Conservation (phyloP, 2,113 vertebrate genomes). For the Sminthopsis crassicaudata region DNA sequence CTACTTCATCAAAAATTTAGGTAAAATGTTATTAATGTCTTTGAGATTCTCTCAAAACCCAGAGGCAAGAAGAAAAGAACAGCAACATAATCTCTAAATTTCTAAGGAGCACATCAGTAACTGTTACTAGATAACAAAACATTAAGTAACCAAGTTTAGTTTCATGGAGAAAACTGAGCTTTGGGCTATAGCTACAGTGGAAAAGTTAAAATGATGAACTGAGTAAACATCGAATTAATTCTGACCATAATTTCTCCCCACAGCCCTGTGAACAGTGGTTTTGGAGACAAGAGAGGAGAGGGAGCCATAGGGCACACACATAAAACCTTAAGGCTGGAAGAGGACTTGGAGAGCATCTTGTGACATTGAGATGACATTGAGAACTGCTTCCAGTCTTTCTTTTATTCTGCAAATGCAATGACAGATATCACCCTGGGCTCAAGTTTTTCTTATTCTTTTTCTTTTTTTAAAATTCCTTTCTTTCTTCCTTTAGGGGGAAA, state of each 20-base stretch:
- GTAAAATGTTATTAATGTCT: background rate
- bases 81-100: slow-evolving; percentile 41
- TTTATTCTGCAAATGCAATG: background rate
- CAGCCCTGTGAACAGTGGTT: too few relatives aligned
- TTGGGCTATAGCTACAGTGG: background rate
- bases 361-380: background rate
- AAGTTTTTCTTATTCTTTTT: background rate
- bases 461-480: background rate
- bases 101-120: slow-evolving; percentile 59
- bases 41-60: background rate
- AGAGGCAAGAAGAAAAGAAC: background rate
- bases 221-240: slow-evolving; percentile 39
- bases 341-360: background rate
- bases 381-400: background rate
- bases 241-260: slow-evolving; percentile 2
- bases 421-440: background rate
- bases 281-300: background rate
- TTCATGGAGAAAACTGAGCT: slow-evolving; percentile 36
- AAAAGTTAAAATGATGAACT: slow-evolving; percentile 15
- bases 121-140: slow-evolving; percentile 51
- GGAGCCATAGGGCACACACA: background rate
- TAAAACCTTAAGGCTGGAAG: slow-evolving; percentile 25
- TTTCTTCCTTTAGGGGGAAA: background rate
- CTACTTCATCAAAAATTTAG: background rate
- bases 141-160: slow-evolving; percentile 35